Evolutionary conservation across 2,888 invertebrate genomes (phyloP), one percentile per base, ranked within the genome.

Genomic region (Sinotaia quadrata): DNA sequence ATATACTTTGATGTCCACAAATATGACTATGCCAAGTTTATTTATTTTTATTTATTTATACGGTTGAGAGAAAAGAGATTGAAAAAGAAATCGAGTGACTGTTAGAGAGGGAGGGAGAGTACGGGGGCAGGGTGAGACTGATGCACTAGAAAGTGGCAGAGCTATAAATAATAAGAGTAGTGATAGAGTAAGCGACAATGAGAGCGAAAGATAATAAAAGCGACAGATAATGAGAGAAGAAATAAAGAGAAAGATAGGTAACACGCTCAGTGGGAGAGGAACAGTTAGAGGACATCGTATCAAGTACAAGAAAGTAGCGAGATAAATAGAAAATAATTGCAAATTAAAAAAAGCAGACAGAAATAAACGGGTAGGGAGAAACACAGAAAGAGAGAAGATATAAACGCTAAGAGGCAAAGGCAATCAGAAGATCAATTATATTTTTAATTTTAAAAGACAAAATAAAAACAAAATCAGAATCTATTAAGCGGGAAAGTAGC

Each of bases 371-470:
- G 21, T 10, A 52, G 12, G 36, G 34, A 58, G 58, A 58, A 12
- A 36, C 44, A 60, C 12, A 60, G 44, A 41, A 8, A 60, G 21
- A 58, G 21, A 57, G 36, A 5, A 60, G 44, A 44, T 10, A 60
- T 24, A 60, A 3, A 60, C 29, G 29, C 29, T 37, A 24, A 59
- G 2, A 36, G 37, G 15, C 37, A 41, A n/a, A 44, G 29, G 27
- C 29, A 27, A 15, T 8, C 1, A 44, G 8, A 3, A 31, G 7
- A n/a, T 7, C 18, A 44, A 8, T 15, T 15, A 44, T 8, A n/a
- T n/a, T n/a, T n/a, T n/a, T n/a, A n/a, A n/a, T n/a, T n/a, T n/a
- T n/a, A n/a, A n/a, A n/a, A n/a, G n/a, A n/a, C n/a, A n/a, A n/a
- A n/a, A n/a, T n/a, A n/a, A n/a, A n/a, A n/a, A n/a, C n/a, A n/a